Evolutionary conservation across 1,140 invertebrate genomes (phyloP), one percentile per base, ranked within the genome.

Genomic region (Drosophila pallidifrons): DNA sequence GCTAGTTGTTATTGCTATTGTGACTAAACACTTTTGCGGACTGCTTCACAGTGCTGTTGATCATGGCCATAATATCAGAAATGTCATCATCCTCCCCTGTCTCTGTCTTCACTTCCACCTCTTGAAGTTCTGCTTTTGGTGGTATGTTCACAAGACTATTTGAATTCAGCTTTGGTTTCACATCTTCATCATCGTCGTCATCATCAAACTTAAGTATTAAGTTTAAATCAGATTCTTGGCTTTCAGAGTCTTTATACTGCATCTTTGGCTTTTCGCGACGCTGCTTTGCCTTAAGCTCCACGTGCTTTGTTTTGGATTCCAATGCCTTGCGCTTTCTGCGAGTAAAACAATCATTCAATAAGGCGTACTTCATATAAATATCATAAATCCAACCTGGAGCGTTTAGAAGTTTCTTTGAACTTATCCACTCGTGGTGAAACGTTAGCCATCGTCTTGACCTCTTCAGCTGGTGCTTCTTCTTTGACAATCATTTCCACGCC

Each of bases 161-260:
- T 28, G 60, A 6, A 11, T 58, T 38, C 8, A 52, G 25, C n/a
- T 41, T 43, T 4, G 10, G 13, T 8, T 20, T 47, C 11, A 8
- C 11, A 1, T 63, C 15, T 3, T 38, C 28, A 3, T 58, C 20
- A 4, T 3, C 3, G 20, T 25, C 15, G 1, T n/a, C 11, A 32
- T 35, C 8, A 7, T 61, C 20, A 2, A 20, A 2, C 7, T 30
- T 28, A 16, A 52, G n/a, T 43, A 0, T 57, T 55, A 13, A n/a
- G 1, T 47, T 49, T 0, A 69, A 4, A 4, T 52, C n/a, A 1
- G 60, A 46, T 30, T 91, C 89, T 43, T 89, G 81, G 51, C 91
- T 92, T 35, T 92, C 73, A 10, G 74, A 77, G 5, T 65, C 76
- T 60, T 80, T 80, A 28, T 76, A 92, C 25, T 77, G 30, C 5